Evolutionary conservation across 2,113 vertebrate genomes (phyloP).

Genomic region (Collichthys lucidus): DNA sequence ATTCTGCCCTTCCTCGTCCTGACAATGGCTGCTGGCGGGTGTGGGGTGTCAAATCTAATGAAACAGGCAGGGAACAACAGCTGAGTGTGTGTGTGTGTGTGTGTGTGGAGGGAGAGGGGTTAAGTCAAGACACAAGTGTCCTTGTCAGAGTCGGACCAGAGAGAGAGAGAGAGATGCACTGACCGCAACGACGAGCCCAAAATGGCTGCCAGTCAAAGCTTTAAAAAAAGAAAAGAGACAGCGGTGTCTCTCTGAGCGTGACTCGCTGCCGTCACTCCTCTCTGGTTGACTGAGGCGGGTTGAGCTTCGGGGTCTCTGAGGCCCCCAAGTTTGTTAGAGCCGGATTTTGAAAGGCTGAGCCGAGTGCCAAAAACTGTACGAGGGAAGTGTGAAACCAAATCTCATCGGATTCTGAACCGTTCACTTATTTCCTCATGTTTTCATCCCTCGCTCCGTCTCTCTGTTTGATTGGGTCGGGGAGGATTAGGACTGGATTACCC

Average conservation of each 20-base stretch:
- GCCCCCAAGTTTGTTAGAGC: conserved; percentile 21
- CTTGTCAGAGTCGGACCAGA: conserved; percentile 52
- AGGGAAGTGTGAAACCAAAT: conserved; percentile 49
- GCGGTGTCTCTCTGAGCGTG: conserved; percentile 9
- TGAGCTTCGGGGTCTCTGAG: conserved; percentile 19
- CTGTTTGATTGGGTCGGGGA: conserved; percentile 58
- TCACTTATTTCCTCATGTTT: conserved; percentile 51
- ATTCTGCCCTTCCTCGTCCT: conserved; percentile 66
- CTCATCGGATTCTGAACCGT: conserved; percentile 50
- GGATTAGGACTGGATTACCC: conserved; percentile 75
- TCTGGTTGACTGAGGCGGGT: conserved; percentile 30
- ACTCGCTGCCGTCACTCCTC: conserved; percentile 22
- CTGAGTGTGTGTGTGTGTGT: conserved; percentile 57
- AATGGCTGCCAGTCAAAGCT: conserved; percentile 54
- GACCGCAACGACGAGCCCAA: conserved; percentile 40
- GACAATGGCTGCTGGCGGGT: conserved; percentile 72
- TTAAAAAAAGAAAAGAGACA: conserved; percentile 22
- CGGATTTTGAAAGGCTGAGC: conserved; percentile 37
- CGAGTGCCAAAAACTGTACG: neutral
- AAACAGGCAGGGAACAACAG: conserved; percentile 67
- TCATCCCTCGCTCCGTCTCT: conserved; percentile 53
- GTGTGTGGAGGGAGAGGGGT: neutral
- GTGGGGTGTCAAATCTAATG: conserved; percentile 70
- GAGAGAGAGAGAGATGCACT: neutral
- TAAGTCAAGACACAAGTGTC: conserved; percentile 69